phyloP scores from a whole-genome alignment of 2,113 vertebrate genomes.

The Mastomys coucha region DNA sequence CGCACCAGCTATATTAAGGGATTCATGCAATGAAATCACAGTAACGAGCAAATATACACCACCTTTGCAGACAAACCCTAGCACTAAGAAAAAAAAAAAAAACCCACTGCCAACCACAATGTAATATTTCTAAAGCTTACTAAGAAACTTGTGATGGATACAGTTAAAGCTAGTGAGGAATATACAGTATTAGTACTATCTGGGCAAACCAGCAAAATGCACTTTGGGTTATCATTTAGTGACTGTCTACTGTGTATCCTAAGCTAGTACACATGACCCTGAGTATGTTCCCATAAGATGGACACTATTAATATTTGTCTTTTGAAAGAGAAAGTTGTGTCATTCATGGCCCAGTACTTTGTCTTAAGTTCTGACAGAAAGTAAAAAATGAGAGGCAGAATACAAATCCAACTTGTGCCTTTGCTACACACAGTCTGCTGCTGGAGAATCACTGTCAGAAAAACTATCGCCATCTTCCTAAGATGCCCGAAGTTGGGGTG shows the following conservation, averaged over 20 bases:
- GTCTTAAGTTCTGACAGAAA: neutral
- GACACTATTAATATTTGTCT: neutral
- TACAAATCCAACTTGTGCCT: neutral
- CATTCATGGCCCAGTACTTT: neutral
- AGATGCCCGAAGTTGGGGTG: neutral
- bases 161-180: neutral
- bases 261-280: neutral
- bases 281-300: neutral
- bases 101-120: neutral
- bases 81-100: neutral
- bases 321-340: neutral
- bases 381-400: neutral
- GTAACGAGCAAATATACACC: neutral
- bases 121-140: conserved; percentile 7
- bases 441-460: neutral
- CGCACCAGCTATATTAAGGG: neutral
- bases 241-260: neutral
- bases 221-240: neutral
- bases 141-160: neutral
- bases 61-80: neutral
- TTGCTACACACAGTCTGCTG: neutral
- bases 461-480: neutral
- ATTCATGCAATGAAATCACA: neutral
- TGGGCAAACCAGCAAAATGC: neutral
- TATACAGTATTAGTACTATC: neutral